These are phyloP conservation scores for Phylloscopus trochilus DNA, from an alignment of 2,113 vertebrate species.

Conservation along the genomic window DNA sequence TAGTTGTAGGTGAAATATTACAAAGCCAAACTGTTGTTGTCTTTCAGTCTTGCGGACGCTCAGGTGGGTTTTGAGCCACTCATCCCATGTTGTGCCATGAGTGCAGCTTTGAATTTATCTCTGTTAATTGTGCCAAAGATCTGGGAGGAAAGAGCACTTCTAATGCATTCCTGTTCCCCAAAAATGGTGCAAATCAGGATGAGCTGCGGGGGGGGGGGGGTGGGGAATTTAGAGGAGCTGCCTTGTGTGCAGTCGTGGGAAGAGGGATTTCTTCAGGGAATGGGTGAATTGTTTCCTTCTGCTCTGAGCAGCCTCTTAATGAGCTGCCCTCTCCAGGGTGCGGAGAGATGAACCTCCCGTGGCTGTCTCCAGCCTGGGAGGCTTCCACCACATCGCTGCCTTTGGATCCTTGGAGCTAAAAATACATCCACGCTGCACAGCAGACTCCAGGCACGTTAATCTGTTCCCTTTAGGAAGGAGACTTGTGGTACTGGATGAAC, in stretches of 20 bases:
- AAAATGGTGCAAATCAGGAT: accelerated
- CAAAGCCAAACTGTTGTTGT: background rate
- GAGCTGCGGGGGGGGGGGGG: background rate
- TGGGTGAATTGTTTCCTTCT: slow-evolving; percentile 29
- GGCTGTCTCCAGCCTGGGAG: slow-evolving; percentile 10
- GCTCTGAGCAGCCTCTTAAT: background rate
- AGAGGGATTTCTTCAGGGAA: slow-evolving; percentile 25
- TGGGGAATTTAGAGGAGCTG: background rate
- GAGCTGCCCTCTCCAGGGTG: slow-evolving; percentile 36
- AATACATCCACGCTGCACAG: background rate
- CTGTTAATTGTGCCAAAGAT: accelerated
- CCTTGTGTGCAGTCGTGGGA: background rate
- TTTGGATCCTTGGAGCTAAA: background rate
- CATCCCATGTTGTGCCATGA: accelerated
- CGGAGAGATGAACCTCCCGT: background rate
- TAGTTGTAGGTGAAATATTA: background rate
- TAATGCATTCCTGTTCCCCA: background rate
- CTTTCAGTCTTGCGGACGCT: accelerated
- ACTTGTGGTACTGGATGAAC: background rate
- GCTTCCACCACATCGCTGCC: slow-evolving; percentile 5
- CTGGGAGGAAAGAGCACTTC: background rate
- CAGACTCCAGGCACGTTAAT: background rate
- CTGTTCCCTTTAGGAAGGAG: background rate
- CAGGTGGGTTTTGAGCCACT: background rate
- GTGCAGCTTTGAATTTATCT: accelerated